These are phyloP conservation scores for Sebastes schlegelii DNA, from an alignment of 2,113 vertebrate genomes.

Conservation along the genomic window DNA sequence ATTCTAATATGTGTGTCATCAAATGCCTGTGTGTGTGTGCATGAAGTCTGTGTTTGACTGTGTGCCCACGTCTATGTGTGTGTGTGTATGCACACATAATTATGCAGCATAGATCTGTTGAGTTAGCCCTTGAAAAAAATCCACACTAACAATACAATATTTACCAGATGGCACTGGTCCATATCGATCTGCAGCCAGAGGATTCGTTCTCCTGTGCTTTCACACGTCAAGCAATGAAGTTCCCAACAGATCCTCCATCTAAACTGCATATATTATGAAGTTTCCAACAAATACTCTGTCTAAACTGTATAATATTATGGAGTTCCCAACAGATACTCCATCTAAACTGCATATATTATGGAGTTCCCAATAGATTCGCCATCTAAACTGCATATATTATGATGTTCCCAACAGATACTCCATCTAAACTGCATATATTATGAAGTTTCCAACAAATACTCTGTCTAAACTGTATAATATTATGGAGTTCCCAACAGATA, in stretches of 20 bases:
- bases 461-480: too few relatives aligned
- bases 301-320: too few relatives aligned
- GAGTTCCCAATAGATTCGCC: too few relatives aligned
- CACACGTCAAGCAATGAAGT: constrained; percentile 37
- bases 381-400: too few relatives aligned
- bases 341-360: too few relatives aligned
- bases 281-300: too few relatives aligned
- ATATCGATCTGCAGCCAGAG: constrained; percentile 69
- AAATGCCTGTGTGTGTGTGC: constrained; percentile 15
- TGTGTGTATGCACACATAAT: constrained; percentile 40
- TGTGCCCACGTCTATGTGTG: constrained; percentile 9
- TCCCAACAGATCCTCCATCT: constrained; percentile 28
- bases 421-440: constrained; percentile 15
- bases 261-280: not conserved
- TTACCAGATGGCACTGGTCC: constrained; percentile 71
- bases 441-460: not conserved
- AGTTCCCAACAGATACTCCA: too few relatives aligned
- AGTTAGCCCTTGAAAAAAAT: constrained; percentile 63
- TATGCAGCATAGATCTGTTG: constrained; percentile 60
- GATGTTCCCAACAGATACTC: too few relatives aligned
- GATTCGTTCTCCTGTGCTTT: constrained; percentile 51
- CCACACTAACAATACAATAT: constrained; percentile 67
- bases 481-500: too few relatives aligned
- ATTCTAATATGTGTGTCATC: constrained; percentile 11
- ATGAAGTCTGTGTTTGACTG: constrained; percentile 21